Conservation (phyloP, 2,888 invertebrate species). For the Drosophila cracens region DNA sequence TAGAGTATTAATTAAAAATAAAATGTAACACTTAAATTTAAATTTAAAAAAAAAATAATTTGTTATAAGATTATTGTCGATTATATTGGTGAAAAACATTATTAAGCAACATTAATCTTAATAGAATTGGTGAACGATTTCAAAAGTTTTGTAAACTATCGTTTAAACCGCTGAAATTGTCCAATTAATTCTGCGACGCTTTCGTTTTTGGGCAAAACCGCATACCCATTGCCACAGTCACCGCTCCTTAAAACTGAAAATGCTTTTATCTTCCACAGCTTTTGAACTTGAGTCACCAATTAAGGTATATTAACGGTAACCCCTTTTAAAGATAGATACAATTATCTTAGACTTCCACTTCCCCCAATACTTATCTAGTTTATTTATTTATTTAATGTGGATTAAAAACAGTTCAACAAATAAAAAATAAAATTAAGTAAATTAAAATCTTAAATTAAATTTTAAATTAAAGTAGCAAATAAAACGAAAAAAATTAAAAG, state of each 20-base stretch:
- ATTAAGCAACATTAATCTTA: background rate
- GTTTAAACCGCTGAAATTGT: background rate
- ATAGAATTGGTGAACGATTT: background rate
- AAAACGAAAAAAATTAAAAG: background rate
- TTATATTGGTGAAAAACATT: background rate
- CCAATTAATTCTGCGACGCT: background rate
- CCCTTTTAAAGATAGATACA: background rate
- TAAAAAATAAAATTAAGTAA: background rate
- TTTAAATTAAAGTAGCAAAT: background rate
- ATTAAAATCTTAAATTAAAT: background rate
- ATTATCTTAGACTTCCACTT: background rate
- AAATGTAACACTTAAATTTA: background rate
- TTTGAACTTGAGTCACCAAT: background rate
- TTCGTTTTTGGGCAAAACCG: background rate
- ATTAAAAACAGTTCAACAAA: background rate
- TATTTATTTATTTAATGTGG: background rate
- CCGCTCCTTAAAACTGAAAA: background rate
- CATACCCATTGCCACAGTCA: background rate
- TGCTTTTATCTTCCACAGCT: background rate
- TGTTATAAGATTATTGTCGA: background rate
- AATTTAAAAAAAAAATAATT: background rate
- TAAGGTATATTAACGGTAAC: background rate
- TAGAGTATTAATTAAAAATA: background rate
- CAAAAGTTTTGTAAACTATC: background rate
- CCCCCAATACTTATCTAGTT: background rate